Conservation (phyloP, 1,140 invertebrate species). For the Drosophila ananassae region DNA sequence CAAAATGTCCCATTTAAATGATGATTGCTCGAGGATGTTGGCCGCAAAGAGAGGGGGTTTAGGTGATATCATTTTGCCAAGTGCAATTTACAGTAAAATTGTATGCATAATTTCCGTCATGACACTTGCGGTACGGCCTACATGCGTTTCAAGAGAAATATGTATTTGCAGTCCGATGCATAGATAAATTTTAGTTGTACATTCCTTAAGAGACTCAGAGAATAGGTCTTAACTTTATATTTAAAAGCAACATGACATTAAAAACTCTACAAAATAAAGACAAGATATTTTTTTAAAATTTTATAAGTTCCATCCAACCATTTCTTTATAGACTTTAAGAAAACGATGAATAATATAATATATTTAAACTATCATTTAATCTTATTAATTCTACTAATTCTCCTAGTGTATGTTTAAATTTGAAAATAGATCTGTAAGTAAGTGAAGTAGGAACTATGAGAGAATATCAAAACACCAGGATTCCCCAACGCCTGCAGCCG, state of each 20-base stretch:
- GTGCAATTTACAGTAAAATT: constrained; percentile 75
- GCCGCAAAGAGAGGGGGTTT: not conserved
- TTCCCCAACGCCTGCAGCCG: constrained; percentile 31
- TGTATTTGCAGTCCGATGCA: constrained; percentile 23
- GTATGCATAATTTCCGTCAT: constrained; percentile 77
- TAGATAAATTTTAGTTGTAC: constrained; percentile 55
- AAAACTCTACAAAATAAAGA: too few species aligned
- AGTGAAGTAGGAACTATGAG: constrained; percentile 15
- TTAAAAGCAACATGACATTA: too few species aligned
- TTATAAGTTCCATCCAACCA: too few species aligned
- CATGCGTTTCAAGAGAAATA: constrained; percentile 4
- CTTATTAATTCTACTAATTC: too few species aligned
- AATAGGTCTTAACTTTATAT: not conserved
- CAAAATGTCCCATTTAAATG: constrained; percentile 19
- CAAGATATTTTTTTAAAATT: too few species aligned
- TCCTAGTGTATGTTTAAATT: constrained; percentile 12
- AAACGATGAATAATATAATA: too few species aligned
- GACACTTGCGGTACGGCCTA: constrained; percentile 61
- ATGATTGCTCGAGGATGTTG: constrained; percentile 1
- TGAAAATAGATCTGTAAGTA: constrained; percentile 15
- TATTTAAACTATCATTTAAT: too few species aligned
- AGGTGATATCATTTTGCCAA: constrained; percentile 54
- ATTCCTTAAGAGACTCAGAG: constrained; percentile 7
- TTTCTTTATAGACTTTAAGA: too few species aligned
- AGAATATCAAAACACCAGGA: constrained; percentile 15